These are phyloP conservation scores for Siniperca obscura DNA, from an alignment of 2,797 vertebrate species.

Conservation along the genomic window DNA sequence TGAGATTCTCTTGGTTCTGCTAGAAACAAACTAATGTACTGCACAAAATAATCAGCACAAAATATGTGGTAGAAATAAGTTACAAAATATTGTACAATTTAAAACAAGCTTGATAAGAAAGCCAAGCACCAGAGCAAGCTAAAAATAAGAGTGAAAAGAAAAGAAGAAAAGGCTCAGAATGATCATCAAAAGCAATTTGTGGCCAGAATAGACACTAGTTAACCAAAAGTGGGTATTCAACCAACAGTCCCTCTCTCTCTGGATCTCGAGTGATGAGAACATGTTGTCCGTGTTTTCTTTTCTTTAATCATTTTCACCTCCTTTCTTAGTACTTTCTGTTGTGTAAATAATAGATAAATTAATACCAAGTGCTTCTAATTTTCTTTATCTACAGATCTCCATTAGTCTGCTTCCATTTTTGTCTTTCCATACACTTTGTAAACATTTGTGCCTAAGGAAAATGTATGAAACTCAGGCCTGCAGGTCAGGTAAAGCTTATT, in stretches of 20 bases:
- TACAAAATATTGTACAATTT: no score
- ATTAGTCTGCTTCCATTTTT: not conserved
- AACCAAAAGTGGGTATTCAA: not conserved
- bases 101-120: not conserved
- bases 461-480: not conserved
- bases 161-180: not conserved
- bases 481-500: not conserved
- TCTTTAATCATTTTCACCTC: not conserved
- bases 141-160: not conserved
- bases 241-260: not conserved
- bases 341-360: not conserved
- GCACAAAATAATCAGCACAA: no score
- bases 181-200: slow-evolving; percentile 1
- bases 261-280: slow-evolving; percentile 1
- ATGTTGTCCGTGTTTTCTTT: slow-evolving; percentile 1
- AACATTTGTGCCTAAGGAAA: not conserved
- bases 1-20: no score
- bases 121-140: not conserved
- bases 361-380: not conserved
- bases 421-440: not conserved
- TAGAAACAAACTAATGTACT: no score
- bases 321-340: not conserved
- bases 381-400: not conserved
- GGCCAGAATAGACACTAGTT: slow-evolving; percentile 3
- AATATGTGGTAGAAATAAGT: not conserved